phyloP scores from a whole-genome alignment of 2,888 invertebrate species.

The Tachina grossa region DNA sequence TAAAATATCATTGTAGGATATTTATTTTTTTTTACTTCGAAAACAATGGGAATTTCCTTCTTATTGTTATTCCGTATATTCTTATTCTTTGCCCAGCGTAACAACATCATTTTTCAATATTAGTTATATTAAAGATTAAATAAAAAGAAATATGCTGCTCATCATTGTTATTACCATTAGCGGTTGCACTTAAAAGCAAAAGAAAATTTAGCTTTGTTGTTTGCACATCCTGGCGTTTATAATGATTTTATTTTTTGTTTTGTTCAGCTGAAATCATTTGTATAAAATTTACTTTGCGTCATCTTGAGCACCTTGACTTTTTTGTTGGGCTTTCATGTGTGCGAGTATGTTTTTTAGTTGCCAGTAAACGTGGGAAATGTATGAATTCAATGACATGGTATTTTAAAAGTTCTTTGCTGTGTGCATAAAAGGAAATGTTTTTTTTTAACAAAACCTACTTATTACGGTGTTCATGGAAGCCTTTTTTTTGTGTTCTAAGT shows the following conservation, averaged over 20 bases:
- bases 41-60: constrained; percentile 63
- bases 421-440: constrained; percentile 29
- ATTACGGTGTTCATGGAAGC: constrained; percentile 39
- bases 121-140: background rate
- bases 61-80: too few species aligned
- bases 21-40: constrained; percentile 31
- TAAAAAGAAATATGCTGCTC: constrained; percentile 40
- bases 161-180: constrained; percentile 60
- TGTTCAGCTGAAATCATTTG: constrained; percentile 11
- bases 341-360: background rate
- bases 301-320: constrained; percentile 61
- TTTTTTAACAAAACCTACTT: constrained; percentile 33
- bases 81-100: constrained; percentile 17
- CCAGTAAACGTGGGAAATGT: constrained; percentile 62
- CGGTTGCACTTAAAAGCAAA: constrained; percentile 34
- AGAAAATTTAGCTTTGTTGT: constrained; percentile 10
- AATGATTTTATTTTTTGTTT: constrained; percentile 15
- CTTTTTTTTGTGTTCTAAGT: constrained; percentile 16
- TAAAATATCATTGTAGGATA: constrained; percentile 42
- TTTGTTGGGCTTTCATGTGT: background rate
- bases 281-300: constrained; percentile 49
- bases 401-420: constrained; percentile 42
- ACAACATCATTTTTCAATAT: constrained; percentile 53
- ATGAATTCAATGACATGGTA: constrained; percentile 54
- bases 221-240: constrained; percentile 19